Conservation (phyloP, 2,888 invertebrate species). For the Trachelus iudaicus region DNA sequence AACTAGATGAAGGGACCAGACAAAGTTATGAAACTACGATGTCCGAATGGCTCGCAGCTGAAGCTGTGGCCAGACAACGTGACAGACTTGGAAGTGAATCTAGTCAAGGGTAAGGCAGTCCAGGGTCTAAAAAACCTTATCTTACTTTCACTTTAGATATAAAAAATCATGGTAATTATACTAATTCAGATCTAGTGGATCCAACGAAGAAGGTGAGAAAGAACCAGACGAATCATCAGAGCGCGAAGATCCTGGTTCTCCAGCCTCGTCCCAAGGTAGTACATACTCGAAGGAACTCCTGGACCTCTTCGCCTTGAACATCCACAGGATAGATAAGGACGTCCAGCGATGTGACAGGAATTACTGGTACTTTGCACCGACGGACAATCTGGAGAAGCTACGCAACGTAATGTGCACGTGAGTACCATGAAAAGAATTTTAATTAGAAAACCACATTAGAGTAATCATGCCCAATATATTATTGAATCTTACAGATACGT, state of each 20-base stretch:
- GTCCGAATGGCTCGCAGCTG: slow-evolving; percentile 96
- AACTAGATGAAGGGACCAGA: slow-evolving; percentile 75
- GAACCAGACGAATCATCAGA: slow-evolving; percentile 38
- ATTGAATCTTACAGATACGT: slow-evolving; percentile 78
- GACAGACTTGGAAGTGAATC: slow-evolving; percentile 66
- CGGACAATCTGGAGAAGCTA: slow-evolving; percentile 89
- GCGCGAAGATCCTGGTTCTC: slow-evolving; percentile 71
- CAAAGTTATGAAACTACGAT: slow-evolving; percentile 89
- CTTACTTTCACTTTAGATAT: neutral
- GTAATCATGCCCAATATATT: neutral
- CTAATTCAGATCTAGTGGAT: slow-evolving; percentile 51
- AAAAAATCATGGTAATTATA: slow-evolving; percentile 14
- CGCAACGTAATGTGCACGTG: slow-evolving; percentile 97
- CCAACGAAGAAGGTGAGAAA: slow-evolving; percentile 64
- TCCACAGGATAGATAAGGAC: slow-evolving; percentile 96
- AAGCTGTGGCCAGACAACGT: slow-evolving; percentile 87
- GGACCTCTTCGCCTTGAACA: slow-evolving; percentile 86
- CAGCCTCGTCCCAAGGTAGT: slow-evolving; percentile 92
- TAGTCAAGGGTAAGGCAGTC: slow-evolving; percentile 13
- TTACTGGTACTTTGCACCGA: slow-evolving; percentile 87
- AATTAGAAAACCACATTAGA: neutral
- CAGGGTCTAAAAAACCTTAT: neutral
- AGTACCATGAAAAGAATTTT: slow-evolving; percentile 58
- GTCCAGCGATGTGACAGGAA: slow-evolving; percentile 96
- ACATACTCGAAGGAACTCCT: slow-evolving; percentile 83